Conservation (phyloP, 2,113 vertebrate genomes). For the Gracilinanus agilis region DNA sequence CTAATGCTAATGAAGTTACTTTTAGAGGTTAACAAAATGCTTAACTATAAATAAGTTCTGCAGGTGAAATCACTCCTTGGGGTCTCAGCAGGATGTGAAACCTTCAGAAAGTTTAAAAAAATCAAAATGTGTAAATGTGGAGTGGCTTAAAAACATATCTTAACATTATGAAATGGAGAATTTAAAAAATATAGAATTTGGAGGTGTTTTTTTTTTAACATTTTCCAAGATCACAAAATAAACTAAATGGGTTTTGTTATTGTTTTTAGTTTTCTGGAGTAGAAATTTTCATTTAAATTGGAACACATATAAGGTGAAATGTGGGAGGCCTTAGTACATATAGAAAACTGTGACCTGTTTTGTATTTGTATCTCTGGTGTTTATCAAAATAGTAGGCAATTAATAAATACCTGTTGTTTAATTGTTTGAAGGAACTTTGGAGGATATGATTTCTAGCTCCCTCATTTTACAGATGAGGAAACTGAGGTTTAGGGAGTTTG, state of each 20-base stretch:
- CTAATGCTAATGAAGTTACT: constrained; percentile 31
- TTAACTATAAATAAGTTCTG: constrained; percentile 37
- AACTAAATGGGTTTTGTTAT: constrained; percentile 26
- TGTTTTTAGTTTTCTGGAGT: not conserved
- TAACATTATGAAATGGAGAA: constrained; percentile 47
- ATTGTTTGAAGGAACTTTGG: not conserved
- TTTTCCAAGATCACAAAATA: constrained; percentile 34
- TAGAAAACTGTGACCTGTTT: constrained; percentile 1
- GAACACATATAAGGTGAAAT: not conserved
- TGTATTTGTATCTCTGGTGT: not conserved
- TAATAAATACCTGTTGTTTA: not conserved
- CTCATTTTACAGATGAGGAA: not conserved
- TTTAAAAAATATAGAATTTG: constrained; percentile 28
- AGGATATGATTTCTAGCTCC: not conserved
- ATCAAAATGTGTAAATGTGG: constrained; percentile 45
- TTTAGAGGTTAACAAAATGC: constrained; percentile 29
- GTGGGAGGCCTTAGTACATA: constrained; percentile 21
- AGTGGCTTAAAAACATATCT: constrained; percentile 34
- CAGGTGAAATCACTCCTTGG: constrained; percentile 19
- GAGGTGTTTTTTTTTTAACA: not conserved
- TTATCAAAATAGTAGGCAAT: not conserved
- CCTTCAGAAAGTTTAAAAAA: constrained; percentile 28
- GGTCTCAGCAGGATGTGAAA: constrained; percentile 44
- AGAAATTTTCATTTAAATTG: constrained; percentile 5
- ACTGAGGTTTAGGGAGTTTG: not conserved